Conservation (phyloP, 2,113 vertebrate genomes). For the Syngnathus scovelli region DNA sequence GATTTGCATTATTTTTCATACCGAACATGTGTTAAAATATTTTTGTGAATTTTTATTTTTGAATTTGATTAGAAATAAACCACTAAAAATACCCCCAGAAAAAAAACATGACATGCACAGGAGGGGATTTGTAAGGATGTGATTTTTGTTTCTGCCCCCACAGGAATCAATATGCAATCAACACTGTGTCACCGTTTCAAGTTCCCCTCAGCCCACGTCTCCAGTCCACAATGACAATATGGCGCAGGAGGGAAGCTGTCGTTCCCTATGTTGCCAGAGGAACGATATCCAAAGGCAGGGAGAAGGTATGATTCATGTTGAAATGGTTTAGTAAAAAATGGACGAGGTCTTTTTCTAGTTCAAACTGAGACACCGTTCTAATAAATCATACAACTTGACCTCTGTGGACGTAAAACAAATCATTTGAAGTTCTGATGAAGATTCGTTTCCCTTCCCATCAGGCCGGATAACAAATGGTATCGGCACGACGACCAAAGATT, state of each 20-base stretch:
- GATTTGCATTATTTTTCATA: not conserved
- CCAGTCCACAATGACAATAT: constrained; percentile 78
- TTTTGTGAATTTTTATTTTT: not conserved
- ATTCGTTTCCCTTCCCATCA: constrained; percentile 1
- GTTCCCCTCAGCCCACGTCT: constrained; percentile 71
- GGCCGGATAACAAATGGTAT: constrained; percentile 64
- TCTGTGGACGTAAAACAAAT: not conserved
- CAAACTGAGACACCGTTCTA: not conserved
- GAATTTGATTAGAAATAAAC: not conserved
- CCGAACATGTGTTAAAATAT: not conserved
- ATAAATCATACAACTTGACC: too few species aligned
- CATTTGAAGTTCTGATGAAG: not conserved
- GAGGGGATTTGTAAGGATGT: not conserved
- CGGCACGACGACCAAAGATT: constrained; percentile 12
- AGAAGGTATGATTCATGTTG: constrained; percentile 68
- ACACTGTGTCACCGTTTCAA: constrained; percentile 76
- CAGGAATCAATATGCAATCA: constrained; percentile 81
- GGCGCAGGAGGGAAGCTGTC: constrained; percentile 74
- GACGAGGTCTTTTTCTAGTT: not conserved
- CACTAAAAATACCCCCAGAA: not conserved
- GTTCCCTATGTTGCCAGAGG: constrained; percentile 68
- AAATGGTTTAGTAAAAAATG: not conserved
- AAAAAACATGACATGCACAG: not conserved
- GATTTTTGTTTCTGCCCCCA: constrained; percentile 2
- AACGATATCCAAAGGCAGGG: constrained; percentile 70